Base-by-base conservation (phyloP, 1,140 invertebrate species). In the Hylaeus volcanicus region DNA sequence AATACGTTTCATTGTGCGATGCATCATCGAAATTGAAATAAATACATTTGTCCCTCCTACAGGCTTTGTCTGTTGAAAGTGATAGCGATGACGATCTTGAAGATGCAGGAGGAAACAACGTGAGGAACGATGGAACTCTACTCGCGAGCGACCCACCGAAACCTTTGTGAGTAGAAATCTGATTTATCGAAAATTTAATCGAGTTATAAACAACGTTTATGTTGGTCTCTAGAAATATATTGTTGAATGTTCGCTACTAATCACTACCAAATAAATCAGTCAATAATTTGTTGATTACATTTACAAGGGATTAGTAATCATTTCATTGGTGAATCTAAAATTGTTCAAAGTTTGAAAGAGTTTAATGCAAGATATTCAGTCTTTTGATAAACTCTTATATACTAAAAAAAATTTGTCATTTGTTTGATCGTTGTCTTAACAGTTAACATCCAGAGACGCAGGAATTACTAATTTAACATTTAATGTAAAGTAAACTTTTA, bases 101-200 rank as follows among this genome's bases (percentile, higher is more conserved):
- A 61, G 95, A 94, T 76, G 94, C 94, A 61, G 94, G 94, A 66
- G 95, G 95, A 76, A 94, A 94, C 43, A 93, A 93, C 56, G 92
- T 94, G 55, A 94, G 97, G 80, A 98, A 98, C 89, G 98, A 99
- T 93, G 98, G 98, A 70, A 99, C 98, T 1, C 94, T 99, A 48
- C 94, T 99, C 6, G 98, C 98, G 56, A 99, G 98, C 89, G 98
- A 99, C 94, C 98, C 98, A 41, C 98, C 98, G 5, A 98, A 99
- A 92, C 98, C 98, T 86, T 95, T 99, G 98, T 98, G 95, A 97
- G 98, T 96, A 73, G 43, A 81, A 39, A n/a, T 6, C 65, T 4
- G 5, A 56, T 26, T 60, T 81, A 8, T 5, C 4, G 0, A 55
- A 37, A n/a, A 37, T 68, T 51, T 3, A 68, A 48, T 48, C 14